These are phyloP conservation scores for Uropetala carovei DNA, from an alignment of 2,888 invertebrate genomes.

Conservation along the genomic window DNA sequence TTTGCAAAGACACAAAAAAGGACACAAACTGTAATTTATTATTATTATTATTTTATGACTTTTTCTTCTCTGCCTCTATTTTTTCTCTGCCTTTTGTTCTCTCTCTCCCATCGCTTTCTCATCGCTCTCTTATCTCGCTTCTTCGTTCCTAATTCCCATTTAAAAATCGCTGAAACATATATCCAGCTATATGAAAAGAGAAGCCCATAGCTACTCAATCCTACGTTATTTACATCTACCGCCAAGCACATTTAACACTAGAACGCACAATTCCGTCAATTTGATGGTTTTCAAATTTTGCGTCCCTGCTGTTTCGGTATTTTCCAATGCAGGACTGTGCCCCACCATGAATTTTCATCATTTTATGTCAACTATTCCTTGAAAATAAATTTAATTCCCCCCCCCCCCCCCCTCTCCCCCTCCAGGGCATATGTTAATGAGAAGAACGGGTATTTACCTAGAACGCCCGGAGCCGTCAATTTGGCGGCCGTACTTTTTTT, in stretches of 20 bases:
- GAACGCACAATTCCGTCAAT: no score
- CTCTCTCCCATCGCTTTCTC: background rate
- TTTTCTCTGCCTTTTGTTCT: background rate
- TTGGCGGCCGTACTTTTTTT: no score
- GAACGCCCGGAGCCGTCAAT: no score
- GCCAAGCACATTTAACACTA: no score
- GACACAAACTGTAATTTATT: no score
- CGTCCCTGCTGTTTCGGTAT: background rate
- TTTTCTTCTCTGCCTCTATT: background rate
- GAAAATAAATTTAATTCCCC: background rate
- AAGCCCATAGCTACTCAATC: background rate
- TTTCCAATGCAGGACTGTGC: no score
- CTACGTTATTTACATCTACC: background rate
- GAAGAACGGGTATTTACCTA: no score
- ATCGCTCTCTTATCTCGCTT: background rate
- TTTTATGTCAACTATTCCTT: background rate
- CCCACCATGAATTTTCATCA: no score
- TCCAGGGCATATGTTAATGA: background rate
- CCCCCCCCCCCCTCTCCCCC: background rate
- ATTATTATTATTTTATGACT: background rate
- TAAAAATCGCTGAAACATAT: background rate
- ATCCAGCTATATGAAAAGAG: background rate
- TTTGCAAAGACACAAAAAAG: no score
- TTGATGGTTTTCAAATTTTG: no score
- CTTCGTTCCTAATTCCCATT: background rate